Evolutionary conservation across 2,888 invertebrate species (phyloP).

Genomic region (Calliopum simillimum): DNA sequence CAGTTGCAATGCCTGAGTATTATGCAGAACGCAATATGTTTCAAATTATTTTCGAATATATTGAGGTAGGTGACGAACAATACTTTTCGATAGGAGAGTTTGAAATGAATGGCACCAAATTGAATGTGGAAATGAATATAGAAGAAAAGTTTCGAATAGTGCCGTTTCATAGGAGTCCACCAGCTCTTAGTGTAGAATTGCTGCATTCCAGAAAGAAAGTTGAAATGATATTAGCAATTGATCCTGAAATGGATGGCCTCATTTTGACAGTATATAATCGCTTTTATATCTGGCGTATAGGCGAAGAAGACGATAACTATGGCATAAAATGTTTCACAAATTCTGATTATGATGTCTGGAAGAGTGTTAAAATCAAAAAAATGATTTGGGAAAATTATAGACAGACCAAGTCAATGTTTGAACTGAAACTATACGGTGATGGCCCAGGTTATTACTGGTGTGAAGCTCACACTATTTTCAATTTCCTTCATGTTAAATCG

Average conservation of each 20-base stretch:
- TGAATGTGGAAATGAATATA: conserved; percentile 49
- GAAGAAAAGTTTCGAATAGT: conserved; percentile 45
- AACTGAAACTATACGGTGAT: conserved; percentile 69
- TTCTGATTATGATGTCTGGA: conserved; percentile 69
- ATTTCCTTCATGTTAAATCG: conserved; percentile 69
- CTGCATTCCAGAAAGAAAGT: conserved; percentile 43
- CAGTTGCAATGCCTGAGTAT: conserved; percentile 49
- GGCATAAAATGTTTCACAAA: conserved; percentile 74
- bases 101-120: conserved; percentile 38
- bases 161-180: conserved; percentile 25
- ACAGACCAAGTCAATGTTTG: conserved; percentile 66
- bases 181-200: conserved; percentile 47
- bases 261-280: conserved; percentile 71
- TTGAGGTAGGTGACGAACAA: conserved; percentile 40
- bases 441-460: conserved; percentile 76
- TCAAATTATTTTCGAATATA: conserved; percentile 43
- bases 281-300: conserved; percentile 69
- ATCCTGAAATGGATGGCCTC: conserved; percentile 52
- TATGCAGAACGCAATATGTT: conserved; percentile 50
- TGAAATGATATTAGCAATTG: conserved; percentile 51
- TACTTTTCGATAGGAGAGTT: conserved; percentile 47
- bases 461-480: conserved; percentile 70
- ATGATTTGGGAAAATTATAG: conserved; percentile 57
- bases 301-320: conserved; percentile 60
- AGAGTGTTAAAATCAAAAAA: conserved; percentile 67